Evolutionary conservation across 2,113 vertebrate species (phyloP).

Genomic region (Neolamprologus ventralis): DNA sequence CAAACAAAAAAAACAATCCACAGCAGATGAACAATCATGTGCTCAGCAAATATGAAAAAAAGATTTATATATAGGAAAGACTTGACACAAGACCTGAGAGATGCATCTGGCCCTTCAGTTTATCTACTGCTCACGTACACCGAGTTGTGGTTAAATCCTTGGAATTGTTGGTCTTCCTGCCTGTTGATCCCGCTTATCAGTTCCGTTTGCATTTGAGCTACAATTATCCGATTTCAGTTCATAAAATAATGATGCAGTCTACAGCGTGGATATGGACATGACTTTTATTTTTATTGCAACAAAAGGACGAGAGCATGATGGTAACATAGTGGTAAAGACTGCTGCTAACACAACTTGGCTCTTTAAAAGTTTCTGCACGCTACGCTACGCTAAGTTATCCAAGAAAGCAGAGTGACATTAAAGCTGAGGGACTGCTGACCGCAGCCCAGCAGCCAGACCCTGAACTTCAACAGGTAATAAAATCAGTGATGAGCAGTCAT

Average conservation of each 20-base stretch:
- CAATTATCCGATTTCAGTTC: not conserved
- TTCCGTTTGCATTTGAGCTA: not conserved
- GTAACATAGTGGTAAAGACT: not conserved
- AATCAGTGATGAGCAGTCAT: not conserved
- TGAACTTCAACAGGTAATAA: not conserved
- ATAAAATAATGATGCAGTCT: not conserved
- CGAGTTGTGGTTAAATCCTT: not conserved
- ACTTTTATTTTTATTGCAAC: not conserved
- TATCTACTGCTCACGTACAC: not conserved
- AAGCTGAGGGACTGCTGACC: not conserved
- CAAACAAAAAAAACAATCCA: not conserved
- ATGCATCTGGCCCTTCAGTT: not conserved
- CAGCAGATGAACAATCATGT: not conserved
- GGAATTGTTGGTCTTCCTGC: not conserved
- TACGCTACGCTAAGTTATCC: not conserved
- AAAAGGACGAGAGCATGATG: not conserved
- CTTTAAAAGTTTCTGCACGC: not conserved
- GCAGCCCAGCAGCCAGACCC: not conserved
- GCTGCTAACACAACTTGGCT: not conserved
- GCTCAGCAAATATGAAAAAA: not conserved
- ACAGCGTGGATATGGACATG: not conserved
- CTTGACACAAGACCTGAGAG: not conserved
- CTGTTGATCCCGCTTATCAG: not conserved
- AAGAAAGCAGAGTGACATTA: not conserved
- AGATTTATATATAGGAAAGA: not conserved